Percentiles rank a stretch among this genome's conserved stretches.
These are phyloP conservation scores for Pantala flavescens DNA, from an alignment of 1,140 invertebrate genomes.

Conservation along the genomic window DNA sequence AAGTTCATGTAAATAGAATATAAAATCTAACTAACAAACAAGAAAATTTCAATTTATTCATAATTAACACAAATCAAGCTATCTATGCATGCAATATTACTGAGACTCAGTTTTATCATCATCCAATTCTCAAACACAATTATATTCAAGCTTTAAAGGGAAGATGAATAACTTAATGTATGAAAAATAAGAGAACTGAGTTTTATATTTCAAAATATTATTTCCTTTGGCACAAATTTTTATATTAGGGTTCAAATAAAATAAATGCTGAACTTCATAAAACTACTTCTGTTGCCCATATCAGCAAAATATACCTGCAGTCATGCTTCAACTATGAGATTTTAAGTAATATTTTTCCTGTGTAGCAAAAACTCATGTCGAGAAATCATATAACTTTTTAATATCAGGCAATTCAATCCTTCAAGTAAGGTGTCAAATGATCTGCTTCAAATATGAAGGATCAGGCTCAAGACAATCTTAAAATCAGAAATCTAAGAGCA, in stretches of 20 bases:
- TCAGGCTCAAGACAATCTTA: not conserved
- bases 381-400: no score
- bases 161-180: not conserved
- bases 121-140: not conserved
- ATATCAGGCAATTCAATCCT: no score
- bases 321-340: no score
- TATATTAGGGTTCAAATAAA: no score
- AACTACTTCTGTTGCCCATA: no score
- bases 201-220: no score
- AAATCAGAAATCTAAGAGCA: not conserved
- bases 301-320: no score
- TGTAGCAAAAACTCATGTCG: no score
- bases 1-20: not conserved
- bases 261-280: no score
- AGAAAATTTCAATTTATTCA: not conserved
- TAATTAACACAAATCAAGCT: not conserved
- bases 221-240: no score
- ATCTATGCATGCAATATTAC: not conserved
- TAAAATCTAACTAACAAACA: not conserved
- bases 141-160: not conserved
- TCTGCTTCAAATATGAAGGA: not conserved
- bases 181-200: no score
- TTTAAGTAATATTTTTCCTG: no score
- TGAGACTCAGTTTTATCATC: not conserved
- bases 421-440: not conserved